phyloP scores from a whole-genome alignment of 2,113 vertebrate species.

The Fregata magnificens region DNA sequence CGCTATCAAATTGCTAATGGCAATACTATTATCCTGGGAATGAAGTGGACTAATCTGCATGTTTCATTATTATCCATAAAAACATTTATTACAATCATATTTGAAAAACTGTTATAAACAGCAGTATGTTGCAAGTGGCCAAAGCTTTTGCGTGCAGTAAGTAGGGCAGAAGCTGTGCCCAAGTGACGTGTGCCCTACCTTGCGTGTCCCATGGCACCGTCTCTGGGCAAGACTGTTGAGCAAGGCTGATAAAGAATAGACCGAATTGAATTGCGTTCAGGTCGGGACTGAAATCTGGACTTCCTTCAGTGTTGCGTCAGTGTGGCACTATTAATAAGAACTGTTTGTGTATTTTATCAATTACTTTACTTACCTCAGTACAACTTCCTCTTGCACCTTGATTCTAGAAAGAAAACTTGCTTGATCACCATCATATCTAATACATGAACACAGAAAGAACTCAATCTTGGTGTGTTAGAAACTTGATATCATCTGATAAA shows the following conservation, averaged over 20 bases:
- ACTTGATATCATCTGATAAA: neutral
- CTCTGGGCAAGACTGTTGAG: neutral
- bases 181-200: rapidly evolving
- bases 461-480: neutral
- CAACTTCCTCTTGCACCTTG: neutral
- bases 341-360: neutral
- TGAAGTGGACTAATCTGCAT: neutral
- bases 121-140: neutral
- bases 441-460: rapidly evolving
- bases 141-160: neutral
- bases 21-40: neutral
- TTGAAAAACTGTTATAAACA: neutral
- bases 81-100: neutral
- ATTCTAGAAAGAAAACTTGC: neutral
- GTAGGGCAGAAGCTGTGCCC: neutral
- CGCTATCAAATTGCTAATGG: neutral
- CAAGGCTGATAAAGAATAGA: neutral
- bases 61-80: neutral
- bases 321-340: neutral
- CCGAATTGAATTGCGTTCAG: neutral
- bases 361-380: neutral
- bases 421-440: neutral
- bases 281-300: neutral
- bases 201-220: rapidly evolving
- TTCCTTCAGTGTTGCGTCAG: neutral